phyloP scores from a whole-genome alignment of 2,797 vertebrate genomes.

The Myotis planiceps region DNA sequence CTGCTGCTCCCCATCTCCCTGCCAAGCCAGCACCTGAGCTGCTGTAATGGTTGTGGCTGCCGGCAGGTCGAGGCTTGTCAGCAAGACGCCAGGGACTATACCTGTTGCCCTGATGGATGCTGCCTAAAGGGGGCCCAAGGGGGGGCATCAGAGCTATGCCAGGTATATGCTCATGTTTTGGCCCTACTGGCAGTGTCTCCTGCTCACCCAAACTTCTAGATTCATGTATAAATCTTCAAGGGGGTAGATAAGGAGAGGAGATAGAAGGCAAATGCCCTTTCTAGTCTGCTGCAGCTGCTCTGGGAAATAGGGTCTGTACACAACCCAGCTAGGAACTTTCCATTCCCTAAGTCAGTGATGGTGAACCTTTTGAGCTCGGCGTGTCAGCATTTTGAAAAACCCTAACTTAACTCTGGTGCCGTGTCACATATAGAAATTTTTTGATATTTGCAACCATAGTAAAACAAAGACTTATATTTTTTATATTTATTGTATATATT shows the following conservation, averaged over 20 bases:
- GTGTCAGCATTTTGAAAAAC: no score
- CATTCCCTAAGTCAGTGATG: neutral
- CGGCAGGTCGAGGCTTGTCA: neutral
- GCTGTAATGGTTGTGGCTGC: neutral
- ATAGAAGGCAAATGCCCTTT: neutral
- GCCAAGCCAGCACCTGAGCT: neutral
- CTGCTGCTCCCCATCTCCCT: neutral
- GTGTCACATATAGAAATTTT: no score
- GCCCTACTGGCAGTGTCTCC: neutral
- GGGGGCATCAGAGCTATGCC: neutral
- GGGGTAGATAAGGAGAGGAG: neutral
- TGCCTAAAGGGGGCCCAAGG: neutral
- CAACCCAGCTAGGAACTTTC: neutral
- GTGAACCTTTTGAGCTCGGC: no score
- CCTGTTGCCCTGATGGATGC: neutral
- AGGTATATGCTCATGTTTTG: neutral
- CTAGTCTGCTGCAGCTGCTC: neutral
- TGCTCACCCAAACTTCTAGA: neutral
- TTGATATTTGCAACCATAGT: no score
- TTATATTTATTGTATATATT: no score
- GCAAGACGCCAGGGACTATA: neutral
- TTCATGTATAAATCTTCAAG: neutral
- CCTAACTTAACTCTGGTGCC: no score
- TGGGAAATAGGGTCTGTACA: neutral
- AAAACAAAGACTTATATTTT: no score